Percentiles rank a stretch among this genome's conserved stretches.
Conservation (phyloP, 2,113 vertebrate genomes). For the Oreochromis aureus region DNA sequence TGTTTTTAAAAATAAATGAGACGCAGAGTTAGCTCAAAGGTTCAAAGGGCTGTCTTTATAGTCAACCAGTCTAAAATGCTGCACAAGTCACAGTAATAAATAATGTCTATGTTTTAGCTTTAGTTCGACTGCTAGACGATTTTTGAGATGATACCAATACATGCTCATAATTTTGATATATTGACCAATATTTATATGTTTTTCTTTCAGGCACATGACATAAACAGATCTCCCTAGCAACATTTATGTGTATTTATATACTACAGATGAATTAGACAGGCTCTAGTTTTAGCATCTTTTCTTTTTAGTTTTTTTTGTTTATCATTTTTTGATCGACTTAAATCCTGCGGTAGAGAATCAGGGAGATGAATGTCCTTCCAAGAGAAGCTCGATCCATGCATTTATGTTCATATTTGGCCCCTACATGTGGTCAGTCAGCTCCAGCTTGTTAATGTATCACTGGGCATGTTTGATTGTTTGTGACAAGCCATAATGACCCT, state of each 20-base stretch:
- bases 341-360: neutral
- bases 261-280: neutral
- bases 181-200: neutral
- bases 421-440: neutral
- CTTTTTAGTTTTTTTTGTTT: neutral
- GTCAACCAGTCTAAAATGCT: neutral
- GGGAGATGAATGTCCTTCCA: neutral
- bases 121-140: neutral
- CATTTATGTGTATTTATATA: neutral
- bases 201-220: neutral
- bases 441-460: neutral
- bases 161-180: neutral
- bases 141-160: neutral
- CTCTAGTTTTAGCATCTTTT: neutral
- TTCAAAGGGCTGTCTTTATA: neutral
- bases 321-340: neutral
- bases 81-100: neutral
- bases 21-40: neutral
- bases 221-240: neutral
- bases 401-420: neutral
- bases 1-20: neutral
- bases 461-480: neutral
- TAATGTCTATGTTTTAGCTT: neutral
- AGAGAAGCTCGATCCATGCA: neutral
- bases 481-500: neutral